Conservation (phyloP, 2,113 vertebrate species). For the Neopipo cinnamomea region DNA sequence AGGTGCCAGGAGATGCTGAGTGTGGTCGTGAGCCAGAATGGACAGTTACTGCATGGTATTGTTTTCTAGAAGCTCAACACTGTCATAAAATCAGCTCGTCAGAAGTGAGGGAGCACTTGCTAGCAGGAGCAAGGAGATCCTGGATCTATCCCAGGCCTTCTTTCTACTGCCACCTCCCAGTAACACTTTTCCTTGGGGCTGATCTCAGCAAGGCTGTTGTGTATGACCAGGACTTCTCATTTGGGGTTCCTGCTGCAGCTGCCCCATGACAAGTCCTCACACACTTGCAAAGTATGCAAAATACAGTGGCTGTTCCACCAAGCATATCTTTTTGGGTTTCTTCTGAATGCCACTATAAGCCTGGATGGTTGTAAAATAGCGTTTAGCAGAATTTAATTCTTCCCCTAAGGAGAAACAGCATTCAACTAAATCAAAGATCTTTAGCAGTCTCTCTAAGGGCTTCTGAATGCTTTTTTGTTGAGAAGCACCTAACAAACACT, state of each 20-base stretch:
- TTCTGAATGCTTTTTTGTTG: not conserved
- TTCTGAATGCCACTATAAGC: not conserved
- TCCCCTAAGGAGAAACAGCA: not conserved
- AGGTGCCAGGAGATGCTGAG: not conserved
- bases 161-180: not conserved
- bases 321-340: accelerated
- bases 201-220: not conserved
- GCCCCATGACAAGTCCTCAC: not conserved
- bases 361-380: not conserved
- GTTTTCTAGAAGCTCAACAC: not conserved
- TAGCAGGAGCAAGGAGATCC: not conserved
- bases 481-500: not conserved
- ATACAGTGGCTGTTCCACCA: not conserved
- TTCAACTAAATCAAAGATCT: not conserved
- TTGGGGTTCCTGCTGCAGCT: not conserved
- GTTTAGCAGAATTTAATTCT: not conserved
- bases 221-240: not conserved
- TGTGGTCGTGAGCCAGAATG: not conserved
- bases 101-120: not conserved
- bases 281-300: not conserved
- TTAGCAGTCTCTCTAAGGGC: not conserved
- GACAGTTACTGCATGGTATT: not conserved
- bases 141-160: not conserved
- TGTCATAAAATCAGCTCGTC: not conserved
- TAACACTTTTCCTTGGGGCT: not conserved